A percentile compares a stretch with the other conserved stretches of the same genome.
These are phyloP conservation scores for Sander lucioperca DNA, from an alignment of 2,113 vertebrate genomes.

Conservation along the genomic window DNA sequence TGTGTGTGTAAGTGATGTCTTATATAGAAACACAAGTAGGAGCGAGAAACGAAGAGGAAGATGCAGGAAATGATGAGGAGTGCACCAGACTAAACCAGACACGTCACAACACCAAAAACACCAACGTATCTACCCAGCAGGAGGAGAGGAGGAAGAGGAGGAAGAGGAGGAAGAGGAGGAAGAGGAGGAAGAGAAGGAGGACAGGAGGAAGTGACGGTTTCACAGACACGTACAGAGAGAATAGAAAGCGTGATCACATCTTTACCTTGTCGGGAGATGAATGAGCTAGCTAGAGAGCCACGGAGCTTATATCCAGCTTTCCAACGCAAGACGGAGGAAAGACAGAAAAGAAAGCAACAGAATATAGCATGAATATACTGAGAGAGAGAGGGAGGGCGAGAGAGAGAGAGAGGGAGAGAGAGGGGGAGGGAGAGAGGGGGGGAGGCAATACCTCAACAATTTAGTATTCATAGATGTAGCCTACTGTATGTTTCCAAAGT, in stretches of 20 bases:
- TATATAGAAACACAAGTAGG: too few relatives aligned
- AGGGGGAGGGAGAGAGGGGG: background rate
- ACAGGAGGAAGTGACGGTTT: slow-evolving; percentile 25
- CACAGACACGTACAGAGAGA: slow-evolving; percentile 62
- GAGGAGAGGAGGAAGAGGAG: slow-evolving; percentile 1
- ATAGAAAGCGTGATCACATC: slow-evolving; percentile 44
- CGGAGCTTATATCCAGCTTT: slow-evolving; percentile 89
- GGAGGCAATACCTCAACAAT: slow-evolving; percentile 10
- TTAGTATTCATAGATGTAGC: too few relatives aligned
- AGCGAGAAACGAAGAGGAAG: background rate
- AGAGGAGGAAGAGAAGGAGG: background rate
- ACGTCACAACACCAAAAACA: slow-evolving; percentile 46
- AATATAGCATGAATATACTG: slow-evolving; percentile 74
- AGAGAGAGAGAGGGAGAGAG: slow-evolving; percentile 2
- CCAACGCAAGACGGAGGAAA: slow-evolving; percentile 64
- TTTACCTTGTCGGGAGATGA: slow-evolving; percentile 90
- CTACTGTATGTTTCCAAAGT: too few relatives aligned
- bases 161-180: background rate
- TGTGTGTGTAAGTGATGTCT: too few relatives aligned
- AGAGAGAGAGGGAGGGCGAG: background rate
- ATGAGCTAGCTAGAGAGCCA: slow-evolving; percentile 88
- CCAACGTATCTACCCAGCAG: slow-evolving; percentile 18
- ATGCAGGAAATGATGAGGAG: background rate
- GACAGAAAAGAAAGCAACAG: slow-evolving; percentile 48
- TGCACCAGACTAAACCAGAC: slow-evolving; percentile 47